Conservation (phyloP, 1,140 invertebrate species). For the Brevipalpus yothersi region DNA sequence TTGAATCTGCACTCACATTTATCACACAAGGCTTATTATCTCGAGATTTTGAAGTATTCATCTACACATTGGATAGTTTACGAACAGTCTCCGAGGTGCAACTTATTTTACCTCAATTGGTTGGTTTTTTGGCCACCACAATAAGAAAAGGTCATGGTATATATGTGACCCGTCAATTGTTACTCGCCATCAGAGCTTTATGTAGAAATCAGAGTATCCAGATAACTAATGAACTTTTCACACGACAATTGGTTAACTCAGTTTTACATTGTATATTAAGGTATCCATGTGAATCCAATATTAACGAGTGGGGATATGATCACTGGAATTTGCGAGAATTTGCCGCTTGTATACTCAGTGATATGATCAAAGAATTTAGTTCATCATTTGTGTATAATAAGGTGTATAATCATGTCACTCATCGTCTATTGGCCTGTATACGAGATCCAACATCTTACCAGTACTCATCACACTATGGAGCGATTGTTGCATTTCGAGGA, state of each 20-base stretch:
- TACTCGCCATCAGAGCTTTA: constrained; percentile 17
- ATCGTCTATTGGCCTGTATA: constrained; percentile 16
- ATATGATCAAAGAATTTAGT: constrained; percentile 17
- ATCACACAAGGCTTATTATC: background rate
- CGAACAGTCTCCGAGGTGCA: constrained; percentile 17
- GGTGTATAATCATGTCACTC: constrained; percentile 15
- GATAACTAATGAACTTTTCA: constrained; percentile 19
- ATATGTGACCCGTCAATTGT: constrained; percentile 17
- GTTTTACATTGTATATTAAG: constrained; percentile 20
- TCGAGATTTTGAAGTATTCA: background rate
- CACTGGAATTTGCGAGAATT: constrained; percentile 21
- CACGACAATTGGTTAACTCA: constrained; percentile 18
- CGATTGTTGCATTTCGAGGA: constrained; percentile 18
- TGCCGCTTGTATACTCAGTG: constrained; percentile 18
- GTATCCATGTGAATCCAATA: constrained; percentile 14
- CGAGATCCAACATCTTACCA: constrained; percentile 17
- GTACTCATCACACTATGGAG: constrained; percentile 21
- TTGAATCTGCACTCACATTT: background rate
- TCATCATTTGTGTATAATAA: constrained; percentile 16
- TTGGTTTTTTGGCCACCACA: constrained; percentile 21
- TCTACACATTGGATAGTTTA: constrained; percentile 16
- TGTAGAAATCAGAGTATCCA: constrained; percentile 17
- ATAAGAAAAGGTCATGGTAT: constrained; percentile 21
- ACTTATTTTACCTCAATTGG: constrained; percentile 18
- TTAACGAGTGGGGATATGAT: constrained; percentile 11